Conservation (phyloP, 2,797 vertebrate species). For the Pipistrellus pipistrellus region DNA sequence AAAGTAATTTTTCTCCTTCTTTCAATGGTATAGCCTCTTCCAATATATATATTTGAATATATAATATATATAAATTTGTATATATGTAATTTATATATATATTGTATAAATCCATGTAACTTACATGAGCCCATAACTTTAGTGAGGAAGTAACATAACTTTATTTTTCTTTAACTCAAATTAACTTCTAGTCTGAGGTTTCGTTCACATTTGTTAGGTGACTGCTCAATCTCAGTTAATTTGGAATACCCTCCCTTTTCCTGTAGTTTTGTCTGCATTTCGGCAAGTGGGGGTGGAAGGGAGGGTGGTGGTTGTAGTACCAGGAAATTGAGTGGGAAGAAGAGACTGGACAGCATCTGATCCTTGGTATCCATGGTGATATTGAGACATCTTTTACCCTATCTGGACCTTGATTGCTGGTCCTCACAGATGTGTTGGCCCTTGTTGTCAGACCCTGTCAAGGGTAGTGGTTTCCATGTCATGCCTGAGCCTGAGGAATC, state of each 20-base stretch:
- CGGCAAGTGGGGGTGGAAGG: no score
- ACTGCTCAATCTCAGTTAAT: neutral
- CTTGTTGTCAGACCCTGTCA: neutral
- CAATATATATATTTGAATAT: no score
- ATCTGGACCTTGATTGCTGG: neutral
- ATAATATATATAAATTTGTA: neutral
- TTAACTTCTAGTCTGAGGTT: neutral
- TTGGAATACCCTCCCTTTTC: neutral
- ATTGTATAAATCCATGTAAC: neutral
- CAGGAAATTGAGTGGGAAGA: neutral
- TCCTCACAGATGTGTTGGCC: neutral
- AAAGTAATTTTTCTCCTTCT: neutral
- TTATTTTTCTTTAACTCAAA: constrained; percentile 3
- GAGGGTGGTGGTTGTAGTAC: no score
- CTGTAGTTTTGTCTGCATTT: neutral
- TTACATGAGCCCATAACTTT: neutral
- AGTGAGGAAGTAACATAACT: constrained; percentile 13
- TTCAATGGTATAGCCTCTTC: neutral
- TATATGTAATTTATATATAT: neutral
- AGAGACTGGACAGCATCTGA: neutral
- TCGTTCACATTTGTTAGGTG: neutral
- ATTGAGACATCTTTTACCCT: neutral
- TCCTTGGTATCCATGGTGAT: neutral
- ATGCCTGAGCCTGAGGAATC: neutral
- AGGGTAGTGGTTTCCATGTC: neutral